Base-by-base conservation (phyloP, 2,113 vertebrate genomes). In the Nasalis larvatus region DNA sequence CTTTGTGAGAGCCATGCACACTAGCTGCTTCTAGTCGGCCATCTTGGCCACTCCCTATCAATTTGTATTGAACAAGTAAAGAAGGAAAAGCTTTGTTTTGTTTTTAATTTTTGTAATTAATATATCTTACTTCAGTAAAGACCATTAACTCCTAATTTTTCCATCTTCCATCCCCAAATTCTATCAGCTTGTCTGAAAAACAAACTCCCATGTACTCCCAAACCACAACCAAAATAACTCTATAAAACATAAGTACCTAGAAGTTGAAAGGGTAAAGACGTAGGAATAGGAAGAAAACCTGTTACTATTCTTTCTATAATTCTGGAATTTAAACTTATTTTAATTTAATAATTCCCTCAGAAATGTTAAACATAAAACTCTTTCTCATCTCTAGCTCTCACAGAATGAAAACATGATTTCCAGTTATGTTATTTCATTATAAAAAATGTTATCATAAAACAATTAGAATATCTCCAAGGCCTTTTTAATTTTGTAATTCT, bases 381-480 rank as follows among this genome's bases (percentile, higher is more conserved):
- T 68, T 95, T 96, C 32, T 80, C 47, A 92, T 58, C 3, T 35
- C 42, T 32, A 83, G 37, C 8, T 74, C 47, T 23, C 25, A 90
- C 32, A 90, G 54, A 97, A 96, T 84, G 32, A 94, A 69, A 76
- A 93, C 76, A 14, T 96, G 92, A 85, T 82, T 91, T 87, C 66
- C 42, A 88, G 32, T 74, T 66, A 91, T 85, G 35, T 88, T 85
- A 23, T 92, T 21, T 93, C 47, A 82, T 85, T 87, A 81, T 49
- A 85, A 96, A 13, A 83, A 98, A 94, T 74, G 74, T 63, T 94
- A 47, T 86, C 69, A 69, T 86, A 60, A 95, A 97, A 77, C 60
- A 90, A 93, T 93, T 74, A 83, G 20, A 68, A 77, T 35, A 83
- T 88, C 71, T 71, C 77, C 11, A 42, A 85, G 82, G 42, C 32